Conservation (phyloP, 2,888 invertebrate species). For the Harpalus rufipes region DNA sequence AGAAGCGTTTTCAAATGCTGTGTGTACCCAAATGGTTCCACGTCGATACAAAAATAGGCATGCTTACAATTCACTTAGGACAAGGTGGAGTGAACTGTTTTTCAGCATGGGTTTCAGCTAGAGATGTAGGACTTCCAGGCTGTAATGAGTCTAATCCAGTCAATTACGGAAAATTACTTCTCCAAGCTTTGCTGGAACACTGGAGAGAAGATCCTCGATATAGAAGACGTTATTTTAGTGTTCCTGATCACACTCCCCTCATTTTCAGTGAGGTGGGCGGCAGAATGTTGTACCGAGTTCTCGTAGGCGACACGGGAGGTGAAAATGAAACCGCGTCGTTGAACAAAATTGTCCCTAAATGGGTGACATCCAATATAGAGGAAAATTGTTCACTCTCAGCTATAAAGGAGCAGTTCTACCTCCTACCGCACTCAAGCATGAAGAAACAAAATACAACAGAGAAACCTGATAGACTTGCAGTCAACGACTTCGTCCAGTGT, state of each 20-base stretch:
- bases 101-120: slow-evolving; percentile 98
- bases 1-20: slow-evolving; percentile 93
- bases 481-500: slow-evolving; percentile 99
- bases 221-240: slow-evolving; percentile 88
- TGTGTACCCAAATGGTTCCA: slow-evolving; percentile 99
- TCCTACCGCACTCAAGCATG: slow-evolving; percentile 93
- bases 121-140: slow-evolving; percentile 78
- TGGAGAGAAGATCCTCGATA: slow-evolving; percentile 90
- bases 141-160: slow-evolving; percentile 88
- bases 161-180: slow-evolving; percentile 95
- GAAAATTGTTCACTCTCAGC: slow-evolving; percentile 97
- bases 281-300: slow-evolving; percentile 92
- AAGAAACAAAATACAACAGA: slow-evolving; percentile 86
- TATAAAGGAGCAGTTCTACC: slow-evolving; percentile 97
- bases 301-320: slow-evolving; percentile 95
- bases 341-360: slow-evolving; percentile 96
- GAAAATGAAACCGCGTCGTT: slow-evolving; percentile 95
- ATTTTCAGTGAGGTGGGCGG: slow-evolving; percentile 98
- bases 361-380: slow-evolving; percentile 97
- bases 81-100: slow-evolving; percentile 95
- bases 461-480: slow-evolving; percentile 95
- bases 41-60: slow-evolving; percentile 98
- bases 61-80: slow-evolving; percentile 96
- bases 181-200: slow-evolving; percentile 96
- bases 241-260: slow-evolving; percentile 97